phyloP scores from a whole-genome alignment of 2,888 invertebrate species.

The Oscheius onirici region DNA sequence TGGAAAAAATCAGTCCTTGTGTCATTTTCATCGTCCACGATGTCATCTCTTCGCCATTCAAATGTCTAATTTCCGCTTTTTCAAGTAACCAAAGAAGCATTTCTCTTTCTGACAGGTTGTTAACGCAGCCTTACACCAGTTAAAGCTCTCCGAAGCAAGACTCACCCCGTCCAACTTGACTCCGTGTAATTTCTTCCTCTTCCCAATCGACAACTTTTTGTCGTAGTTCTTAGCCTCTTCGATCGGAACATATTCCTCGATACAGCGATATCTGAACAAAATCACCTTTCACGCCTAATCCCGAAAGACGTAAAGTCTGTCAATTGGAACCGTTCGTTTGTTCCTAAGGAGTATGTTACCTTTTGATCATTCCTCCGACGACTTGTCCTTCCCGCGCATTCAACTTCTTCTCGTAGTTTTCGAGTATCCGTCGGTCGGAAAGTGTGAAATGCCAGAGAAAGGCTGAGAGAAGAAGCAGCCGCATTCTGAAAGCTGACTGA shows the following conservation, averaged over 20 bases:
- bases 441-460: neutral
- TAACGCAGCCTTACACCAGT: neutral
- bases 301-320: too few species aligned
- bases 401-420: conserved; percentile 24
- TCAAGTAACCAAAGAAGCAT: neutral
- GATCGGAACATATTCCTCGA: conserved; percentile 51
- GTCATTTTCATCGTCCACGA: neutral
- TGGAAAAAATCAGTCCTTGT: conserved; percentile 8
- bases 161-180: conserved; percentile 20
- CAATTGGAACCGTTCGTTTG: neutral
- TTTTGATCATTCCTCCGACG: conserved; percentile 23
- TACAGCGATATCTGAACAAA: conserved; percentile 47
- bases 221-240: conserved; percentile 10
- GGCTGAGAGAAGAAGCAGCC: neutral
- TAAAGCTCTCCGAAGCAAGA: neutral
- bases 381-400: neutral
- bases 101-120: neutral
- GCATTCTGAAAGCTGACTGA: neutral
- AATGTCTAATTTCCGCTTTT: conserved; percentile 6
- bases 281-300: neutral
- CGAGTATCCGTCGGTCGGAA: conserved; percentile 9
- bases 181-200: conserved; percentile 5
- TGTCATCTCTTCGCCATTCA: neutral
- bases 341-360: neutral
- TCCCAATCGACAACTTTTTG: neutral